Evolutionary conservation across 1,140 invertebrate species (phyloP).

Genomic region (Probaryconus sp.): DNA sequence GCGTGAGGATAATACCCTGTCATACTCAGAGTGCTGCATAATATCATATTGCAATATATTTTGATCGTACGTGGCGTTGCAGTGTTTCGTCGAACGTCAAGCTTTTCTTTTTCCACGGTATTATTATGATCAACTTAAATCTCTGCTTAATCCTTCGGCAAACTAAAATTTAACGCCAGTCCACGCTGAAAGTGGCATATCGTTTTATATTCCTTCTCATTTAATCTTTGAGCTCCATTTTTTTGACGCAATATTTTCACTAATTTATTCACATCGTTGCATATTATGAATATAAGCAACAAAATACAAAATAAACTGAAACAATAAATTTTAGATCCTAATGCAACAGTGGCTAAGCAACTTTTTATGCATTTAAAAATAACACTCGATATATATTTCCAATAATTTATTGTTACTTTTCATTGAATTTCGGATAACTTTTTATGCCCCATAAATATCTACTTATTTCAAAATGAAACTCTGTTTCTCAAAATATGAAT

Average conservation of each 20-base stretch:
- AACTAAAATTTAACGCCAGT: slow-evolving; percentile 29
- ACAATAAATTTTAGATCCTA: slow-evolving; percentile 27
- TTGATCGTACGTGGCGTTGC: slow-evolving; percentile 59
- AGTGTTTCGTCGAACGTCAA: slow-evolving; percentile 49
- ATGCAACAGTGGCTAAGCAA: background rate
- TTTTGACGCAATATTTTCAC: slow-evolving; percentile 27
- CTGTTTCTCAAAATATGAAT: no score
- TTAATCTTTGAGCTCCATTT: slow-evolving; percentile 5
- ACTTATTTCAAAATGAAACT: no score
- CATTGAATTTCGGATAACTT: no score
- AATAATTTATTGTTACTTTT: no score
- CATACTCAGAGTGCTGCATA: slow-evolving; percentile 69
- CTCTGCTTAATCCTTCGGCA: slow-evolving; percentile 26
- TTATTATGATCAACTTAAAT: slow-evolving; percentile 44
- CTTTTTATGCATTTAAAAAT: no score
- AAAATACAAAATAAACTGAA: slow-evolving; percentile 12
- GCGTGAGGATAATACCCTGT: slow-evolving; percentile 74
- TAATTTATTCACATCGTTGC: slow-evolving; percentile 38
- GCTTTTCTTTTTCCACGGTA: slow-evolving; percentile 48
- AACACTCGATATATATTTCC: no score
- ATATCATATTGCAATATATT: slow-evolving; percentile 72
- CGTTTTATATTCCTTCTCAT: slow-evolving; percentile 18
- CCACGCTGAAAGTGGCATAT: background rate
- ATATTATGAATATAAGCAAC: slow-evolving; percentile 11
- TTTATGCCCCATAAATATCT: no score